phyloP scores from a whole-genome alignment of 2,113 vertebrate genomes.

The Arizona elegans region DNA sequence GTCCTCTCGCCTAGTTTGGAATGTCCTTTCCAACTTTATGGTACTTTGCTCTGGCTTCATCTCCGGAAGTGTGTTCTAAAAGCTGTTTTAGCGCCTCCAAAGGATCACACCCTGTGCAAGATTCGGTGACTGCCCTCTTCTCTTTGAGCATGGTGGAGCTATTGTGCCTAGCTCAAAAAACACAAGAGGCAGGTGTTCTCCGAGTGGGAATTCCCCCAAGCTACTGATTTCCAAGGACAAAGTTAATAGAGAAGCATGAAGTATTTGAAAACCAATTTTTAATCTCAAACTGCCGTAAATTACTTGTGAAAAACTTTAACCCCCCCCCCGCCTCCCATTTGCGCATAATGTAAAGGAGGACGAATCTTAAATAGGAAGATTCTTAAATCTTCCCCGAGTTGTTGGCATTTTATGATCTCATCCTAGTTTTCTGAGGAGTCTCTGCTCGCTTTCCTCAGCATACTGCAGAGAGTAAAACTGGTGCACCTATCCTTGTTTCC shows the following conservation, averaged over 20 bases:
- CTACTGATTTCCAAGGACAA: not conserved
- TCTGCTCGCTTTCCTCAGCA: not conserved
- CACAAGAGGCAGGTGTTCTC: not conserved
- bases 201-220: not conserved
- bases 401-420: not conserved
- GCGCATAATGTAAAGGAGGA: not conserved
- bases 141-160: not conserved
- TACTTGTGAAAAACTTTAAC: not conserved
- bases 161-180: not conserved
- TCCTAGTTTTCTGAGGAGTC: not conserved
- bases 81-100: not conserved
- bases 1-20: constrained; percentile 17
- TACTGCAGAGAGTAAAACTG: not conserved
- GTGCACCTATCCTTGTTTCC: not conserved
- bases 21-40: not conserved
- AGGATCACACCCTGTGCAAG: not conserved
- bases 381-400: not conserved
- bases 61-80: not conserved
- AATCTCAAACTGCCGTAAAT: not conserved
- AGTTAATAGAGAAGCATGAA: not conserved
- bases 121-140: not conserved
- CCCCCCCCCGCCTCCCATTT: not conserved
- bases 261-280: not conserved
- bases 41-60: not conserved
- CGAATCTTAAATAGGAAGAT: not conserved